A percentile compares a stretch with the other conserved stretches of the same genome.
phyloP scores from a whole-genome alignment of 2,797 vertebrate species.

The Parotocinclus haroldoi region DNA sequence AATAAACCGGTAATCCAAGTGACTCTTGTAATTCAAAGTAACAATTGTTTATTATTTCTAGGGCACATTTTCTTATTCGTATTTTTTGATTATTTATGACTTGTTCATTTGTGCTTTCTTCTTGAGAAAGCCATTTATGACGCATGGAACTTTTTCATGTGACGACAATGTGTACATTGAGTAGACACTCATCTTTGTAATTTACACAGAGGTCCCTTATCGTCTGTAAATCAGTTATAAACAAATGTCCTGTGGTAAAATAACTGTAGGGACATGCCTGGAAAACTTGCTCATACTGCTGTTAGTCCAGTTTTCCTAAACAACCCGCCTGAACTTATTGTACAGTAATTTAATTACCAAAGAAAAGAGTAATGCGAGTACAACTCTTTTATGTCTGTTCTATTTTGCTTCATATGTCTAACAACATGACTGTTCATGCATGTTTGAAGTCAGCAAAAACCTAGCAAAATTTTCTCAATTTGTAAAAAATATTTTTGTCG shows the following conservation, averaged over 20 bases:
- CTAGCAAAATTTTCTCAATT: not conserved
- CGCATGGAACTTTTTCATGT: not conserved
- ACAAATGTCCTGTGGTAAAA: not conserved
- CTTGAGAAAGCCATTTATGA: not conserved
- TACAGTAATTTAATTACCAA: conserved; percentile 4
- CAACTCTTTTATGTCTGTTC: not conserved
- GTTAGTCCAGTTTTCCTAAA: not conserved
- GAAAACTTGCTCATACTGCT: not conserved
- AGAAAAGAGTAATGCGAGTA: not conserved
- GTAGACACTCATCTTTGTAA: not conserved
- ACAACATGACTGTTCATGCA: not conserved
- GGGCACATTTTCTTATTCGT: too few species aligned
- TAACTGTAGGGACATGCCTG: not conserved
- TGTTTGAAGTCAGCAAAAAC: not conserved
- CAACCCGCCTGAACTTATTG: not conserved
- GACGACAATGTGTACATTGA: not conserved
- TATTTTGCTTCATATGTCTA: not conserved
- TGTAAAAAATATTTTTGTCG: too few species aligned
- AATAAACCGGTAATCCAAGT: too few species aligned
- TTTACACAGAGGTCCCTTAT: not conserved
- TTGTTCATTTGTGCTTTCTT: not conserved
- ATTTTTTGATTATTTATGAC: not conserved
- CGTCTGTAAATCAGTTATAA: not conserved
- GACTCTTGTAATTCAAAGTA: too few species aligned
- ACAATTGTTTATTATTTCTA: too few species aligned